Evolutionary conservation across 2,797 vertebrate genomes (phyloP).

Genomic region (Otus scops): DNA sequence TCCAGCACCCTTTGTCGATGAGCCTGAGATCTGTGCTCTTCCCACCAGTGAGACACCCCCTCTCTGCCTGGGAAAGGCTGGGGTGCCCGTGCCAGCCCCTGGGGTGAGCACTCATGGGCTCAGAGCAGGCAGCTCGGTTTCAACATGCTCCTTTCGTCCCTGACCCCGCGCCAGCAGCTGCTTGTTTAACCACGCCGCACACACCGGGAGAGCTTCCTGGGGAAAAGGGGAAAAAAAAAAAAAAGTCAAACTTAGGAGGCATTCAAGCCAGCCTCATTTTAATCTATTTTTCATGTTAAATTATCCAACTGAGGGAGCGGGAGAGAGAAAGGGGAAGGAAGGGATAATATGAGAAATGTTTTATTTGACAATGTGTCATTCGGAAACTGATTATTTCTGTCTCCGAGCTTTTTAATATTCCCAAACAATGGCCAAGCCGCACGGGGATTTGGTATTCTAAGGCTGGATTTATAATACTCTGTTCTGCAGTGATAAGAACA

Average conservation of each 20-base stretch:
- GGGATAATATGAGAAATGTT: conserved; percentile 76
- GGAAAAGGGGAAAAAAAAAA: background rate
- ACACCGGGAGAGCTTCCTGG: background rate
- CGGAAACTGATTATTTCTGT: conserved; percentile 81
- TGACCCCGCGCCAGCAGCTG: accelerated
- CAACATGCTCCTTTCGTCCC: accelerated
- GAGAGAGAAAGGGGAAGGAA: conserved; percentile 67
- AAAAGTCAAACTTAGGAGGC: conserved; percentile 43
- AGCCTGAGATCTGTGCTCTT: background rate
- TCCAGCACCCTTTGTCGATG: background rate
- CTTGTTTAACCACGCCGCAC: background rate
- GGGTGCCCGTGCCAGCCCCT: accelerated
- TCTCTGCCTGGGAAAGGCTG: background rate
- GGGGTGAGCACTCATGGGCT: accelerated
- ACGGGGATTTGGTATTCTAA: conserved; percentile 79
- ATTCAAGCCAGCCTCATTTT: conserved; percentile 63
- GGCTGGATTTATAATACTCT: conserved; percentile 83
- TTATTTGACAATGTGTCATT: conserved; percentile 81
- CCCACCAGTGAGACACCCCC: accelerated
- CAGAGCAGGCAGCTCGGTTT: background rate
- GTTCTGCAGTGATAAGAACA: conserved; percentile 82
- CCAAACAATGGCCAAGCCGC: conserved; percentile 72
- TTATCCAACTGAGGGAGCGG: conserved; percentile 61
- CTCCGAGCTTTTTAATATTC: conserved; percentile 80
- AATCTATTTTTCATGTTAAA: conserved; percentile 74